A percentile compares a stretch with the other conserved stretches of the same genome.
phyloP scores from a whole-genome alignment of 2,888 invertebrate genomes.

The Cephus sareptanus region DNA sequence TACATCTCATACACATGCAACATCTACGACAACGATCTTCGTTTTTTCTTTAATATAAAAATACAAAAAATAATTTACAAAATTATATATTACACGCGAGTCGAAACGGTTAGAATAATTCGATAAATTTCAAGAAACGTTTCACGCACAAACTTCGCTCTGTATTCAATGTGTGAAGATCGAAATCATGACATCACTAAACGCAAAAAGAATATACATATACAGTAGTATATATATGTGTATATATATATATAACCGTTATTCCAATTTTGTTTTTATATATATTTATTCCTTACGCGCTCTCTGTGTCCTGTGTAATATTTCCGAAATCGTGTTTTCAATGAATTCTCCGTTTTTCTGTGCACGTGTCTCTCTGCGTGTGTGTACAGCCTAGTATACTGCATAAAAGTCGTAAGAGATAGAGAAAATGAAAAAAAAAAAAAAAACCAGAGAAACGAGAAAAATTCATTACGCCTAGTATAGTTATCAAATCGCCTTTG shows the following conservation, averaged over 20 bases:
- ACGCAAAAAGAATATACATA: background rate
- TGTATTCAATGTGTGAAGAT: constrained; percentile 8
- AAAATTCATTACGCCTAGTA: constrained; percentile 37
- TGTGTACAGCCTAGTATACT: constrained; percentile 19
- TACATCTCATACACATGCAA: constrained; percentile 29
- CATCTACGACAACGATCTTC: constrained; percentile 10
- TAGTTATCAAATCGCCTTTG: constrained; percentile 53
- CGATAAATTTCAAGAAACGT: constrained; percentile 50
- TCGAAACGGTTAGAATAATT: constrained; percentile 25
- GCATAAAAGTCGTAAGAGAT: constrained; percentile 23
- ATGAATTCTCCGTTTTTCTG: constrained; percentile 11
- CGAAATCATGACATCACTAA: background rate
- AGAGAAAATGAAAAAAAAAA: constrained; percentile 21
- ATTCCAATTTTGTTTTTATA: background rate
- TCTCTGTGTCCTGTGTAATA: too few species aligned
- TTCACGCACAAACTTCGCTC: constrained; percentile 30
- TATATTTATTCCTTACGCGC: too few species aligned
- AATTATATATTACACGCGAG: constrained; percentile 59
- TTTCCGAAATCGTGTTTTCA: background rate
- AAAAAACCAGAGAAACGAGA: constrained; percentile 29
- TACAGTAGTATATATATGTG: background rate
- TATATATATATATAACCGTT: background rate
- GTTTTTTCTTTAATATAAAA: constrained; percentile 56
- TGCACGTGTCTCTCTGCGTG: constrained; percentile 10
- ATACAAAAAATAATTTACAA: constrained; percentile 63